Base-by-base conservation (phyloP, 2,797 vertebrate genomes). In the Acrossocheilus fasciatus region DNA sequence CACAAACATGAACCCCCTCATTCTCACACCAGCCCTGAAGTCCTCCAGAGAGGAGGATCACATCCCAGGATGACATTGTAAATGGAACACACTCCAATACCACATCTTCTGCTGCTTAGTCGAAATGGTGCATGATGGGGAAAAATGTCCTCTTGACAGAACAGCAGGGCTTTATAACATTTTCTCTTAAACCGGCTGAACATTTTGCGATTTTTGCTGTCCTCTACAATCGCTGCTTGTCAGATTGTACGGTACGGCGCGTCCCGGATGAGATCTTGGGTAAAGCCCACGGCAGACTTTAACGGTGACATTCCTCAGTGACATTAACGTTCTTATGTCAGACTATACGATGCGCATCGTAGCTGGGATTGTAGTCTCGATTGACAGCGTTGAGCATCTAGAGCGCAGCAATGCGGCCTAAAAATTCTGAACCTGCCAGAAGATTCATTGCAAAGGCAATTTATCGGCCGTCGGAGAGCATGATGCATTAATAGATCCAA, bases 1-100 rank as follows among this genome's bases (percentile, higher is more conserved):
- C 75, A 83, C 69, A 85, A 34, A 82, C 62, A 75, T 36, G 69
- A 87, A 66, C 74, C 84, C 68, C 69, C 62, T 89, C 59, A 39
- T 62, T 81, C 70, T 64, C 9, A 43, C 69, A 73, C 54, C 66
- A 86, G 41, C 6, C n/a, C 70, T 77, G 86, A 41, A 52, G 36
- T 62, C 18, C 83, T 77, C 52, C 57, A 23, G 84, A 79, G 83
- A 70, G 76, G 43, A 75, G 10, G 15, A 47, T 72, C 66, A 62
- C 52, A 36, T 72, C 76, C 76, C 41, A 36, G 20, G 59, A 43
- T 70, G 64, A 59, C 64, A 59, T 79, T 85, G 77, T 57, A 70
- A 79, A 69, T 23, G 26, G 34, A 69, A 54, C 17, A 36, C 9
- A 41, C 26, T 62, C 14, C 8, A 64, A 52, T 30, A 66, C 23